Conservation (phyloP, 1,140 invertebrate species). For the Philotrypesis tridentata region DNA sequence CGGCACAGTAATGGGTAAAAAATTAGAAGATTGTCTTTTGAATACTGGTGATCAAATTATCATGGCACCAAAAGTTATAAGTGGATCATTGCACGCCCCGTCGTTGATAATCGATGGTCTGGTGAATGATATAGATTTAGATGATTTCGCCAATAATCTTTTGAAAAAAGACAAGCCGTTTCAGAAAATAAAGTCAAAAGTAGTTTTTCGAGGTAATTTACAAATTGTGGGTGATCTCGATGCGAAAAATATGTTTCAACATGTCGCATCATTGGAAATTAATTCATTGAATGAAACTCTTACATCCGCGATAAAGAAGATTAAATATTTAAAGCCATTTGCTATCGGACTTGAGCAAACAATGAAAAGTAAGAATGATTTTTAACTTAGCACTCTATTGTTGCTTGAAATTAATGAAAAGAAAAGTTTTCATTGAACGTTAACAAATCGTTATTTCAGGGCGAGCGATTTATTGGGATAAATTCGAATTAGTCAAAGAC, state of each 20-base stretch:
- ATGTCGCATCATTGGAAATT: conserved; percentile 48
- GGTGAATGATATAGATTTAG: conserved; percentile 59
- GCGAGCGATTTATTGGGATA: conserved; percentile 53
- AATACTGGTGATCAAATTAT: conserved; percentile 57
- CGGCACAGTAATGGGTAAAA: conserved; percentile 51
- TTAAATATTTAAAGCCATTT: conserved; percentile 22
- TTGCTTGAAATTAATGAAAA: too few species aligned
- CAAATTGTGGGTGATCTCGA: conserved; percentile 56
- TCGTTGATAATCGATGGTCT: conserved; percentile 52
- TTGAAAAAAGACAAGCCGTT: conserved; percentile 50
- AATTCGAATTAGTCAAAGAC: conserved; percentile 52
- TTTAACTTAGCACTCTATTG: background rate
- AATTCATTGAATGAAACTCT: conserved; percentile 21
- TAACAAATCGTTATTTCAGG: too few species aligned
- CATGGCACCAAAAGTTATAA: conserved; percentile 51
- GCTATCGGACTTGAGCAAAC: conserved; percentile 46
- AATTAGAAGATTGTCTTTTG: conserved; percentile 49
- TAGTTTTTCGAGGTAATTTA: conserved; percentile 54
- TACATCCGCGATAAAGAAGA: background rate
- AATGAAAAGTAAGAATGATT: conserved; percentile 51
- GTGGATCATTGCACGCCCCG: conserved; percentile 50
- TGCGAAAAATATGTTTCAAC: conserved; percentile 48
- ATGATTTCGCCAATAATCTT: conserved; percentile 47
- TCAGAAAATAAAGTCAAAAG: conserved; percentile 54
- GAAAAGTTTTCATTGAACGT: too few species aligned